Evolutionary conservation across 1,140 invertebrate species (phyloP), one percentile per base, ranked within the genome.

Genomic region (Caenorhabditis briggsae): DNA sequence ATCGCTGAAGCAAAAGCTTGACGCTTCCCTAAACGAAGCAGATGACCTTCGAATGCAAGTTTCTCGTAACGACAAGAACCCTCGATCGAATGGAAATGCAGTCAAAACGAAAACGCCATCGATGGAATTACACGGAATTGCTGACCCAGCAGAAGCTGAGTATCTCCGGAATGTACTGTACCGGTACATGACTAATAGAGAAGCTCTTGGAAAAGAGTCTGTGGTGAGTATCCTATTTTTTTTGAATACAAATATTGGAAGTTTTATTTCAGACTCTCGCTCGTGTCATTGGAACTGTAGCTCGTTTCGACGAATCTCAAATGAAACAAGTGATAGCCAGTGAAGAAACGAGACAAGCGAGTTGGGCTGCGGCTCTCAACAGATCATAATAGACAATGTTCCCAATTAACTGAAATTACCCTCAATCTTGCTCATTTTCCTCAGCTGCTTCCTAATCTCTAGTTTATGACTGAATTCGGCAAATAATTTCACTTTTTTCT

Each of bases 141-240:
- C 55, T 41, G 58, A 59, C 23, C 58, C 58, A 20, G 55, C 82
- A 2, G 85, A 86, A 41, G 64, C 59, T 18, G 87, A 89, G 58
- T 89, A 89, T 59, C 86, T 89, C 0, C 87, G 86, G 11, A 89
- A 89, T 61, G 88, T 89, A 0, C 82, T 89, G 59, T 89, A 85
- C 50, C 74, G 86, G 18, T 89, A 89, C 55, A 89, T 89, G 89
- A 59, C 50, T 9, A 86, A 85, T 18, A 53, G 89, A 41, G 89
- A 89, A 70, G 64, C 85, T 50, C 86, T 89, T 5, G 89, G 89
- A 25, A 87, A 89, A 23, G 89, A 89, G 55, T 53, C 59, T 43
- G 85, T 89, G 86, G 86, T 87, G 55, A 46, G 86, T 64, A 55
- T 82, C 33, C 9, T 9, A 56, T 23, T 0, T 25, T 43, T 55